Evolutionary conservation across 2,797 vertebrate species (phyloP).

Genomic region (Rhabdophis nuchalis): DNA sequence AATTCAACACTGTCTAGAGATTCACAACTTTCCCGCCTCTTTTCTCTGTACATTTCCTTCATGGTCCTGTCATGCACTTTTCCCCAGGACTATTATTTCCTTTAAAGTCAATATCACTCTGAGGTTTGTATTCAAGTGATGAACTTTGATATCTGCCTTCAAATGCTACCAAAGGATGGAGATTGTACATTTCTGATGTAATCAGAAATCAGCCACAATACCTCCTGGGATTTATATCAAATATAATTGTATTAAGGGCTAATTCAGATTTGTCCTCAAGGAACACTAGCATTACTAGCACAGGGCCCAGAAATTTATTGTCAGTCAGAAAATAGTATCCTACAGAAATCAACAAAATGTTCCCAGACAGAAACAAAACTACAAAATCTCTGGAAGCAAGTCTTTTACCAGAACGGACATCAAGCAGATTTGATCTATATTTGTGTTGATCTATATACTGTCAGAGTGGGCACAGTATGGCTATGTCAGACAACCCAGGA

Average conservation of each 20-base stretch:
- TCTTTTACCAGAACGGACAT: not conserved
- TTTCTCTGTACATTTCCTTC: not conserved
- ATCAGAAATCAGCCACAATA: not conserved
- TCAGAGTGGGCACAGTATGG: no score
- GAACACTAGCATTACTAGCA: not conserved
- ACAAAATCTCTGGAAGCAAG: not conserved
- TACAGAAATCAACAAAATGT: not conserved
- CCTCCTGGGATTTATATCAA: not conserved
- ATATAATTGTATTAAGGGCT: not conserved
- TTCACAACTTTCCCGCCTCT: not conserved
- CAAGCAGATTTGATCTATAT: not conserved
- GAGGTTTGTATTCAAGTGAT: not conserved
- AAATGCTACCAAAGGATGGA: not conserved
- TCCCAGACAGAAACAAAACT: not conserved
- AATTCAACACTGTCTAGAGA: not conserved
- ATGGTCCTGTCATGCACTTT: not conserved
- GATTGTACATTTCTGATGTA: not conserved
- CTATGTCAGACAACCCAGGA: no score
- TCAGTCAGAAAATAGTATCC: not conserved
- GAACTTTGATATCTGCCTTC: not conserved
- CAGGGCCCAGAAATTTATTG: not conserved
- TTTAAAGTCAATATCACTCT: not conserved
- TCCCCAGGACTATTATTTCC: not conserved
- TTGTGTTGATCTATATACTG: not conserved
- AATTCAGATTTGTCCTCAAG: not conserved